These are phyloP conservation scores for Sebastes cheni DNA, from an alignment of 2,797 vertebrate genomes.

Conservation along the genomic window DNA sequence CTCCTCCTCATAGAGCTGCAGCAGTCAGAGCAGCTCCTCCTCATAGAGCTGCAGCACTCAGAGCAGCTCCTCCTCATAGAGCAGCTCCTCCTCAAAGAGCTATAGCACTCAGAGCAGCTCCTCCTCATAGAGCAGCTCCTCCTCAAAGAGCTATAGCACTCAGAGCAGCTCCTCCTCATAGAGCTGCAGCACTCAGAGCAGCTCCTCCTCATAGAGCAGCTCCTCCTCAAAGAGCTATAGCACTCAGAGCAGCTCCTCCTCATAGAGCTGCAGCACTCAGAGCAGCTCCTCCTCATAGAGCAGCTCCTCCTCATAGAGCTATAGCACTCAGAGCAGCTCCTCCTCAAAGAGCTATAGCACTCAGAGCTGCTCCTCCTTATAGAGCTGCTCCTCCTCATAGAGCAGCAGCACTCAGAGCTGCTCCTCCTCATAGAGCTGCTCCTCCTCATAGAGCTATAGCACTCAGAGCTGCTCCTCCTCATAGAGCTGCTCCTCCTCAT, in stretches of 20 bases:
- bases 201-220: not conserved
- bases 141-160: slow-evolving; percentile 34
- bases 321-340: slow-evolving; percentile 24
- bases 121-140: not conserved
- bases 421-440: no score
- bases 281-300: no score
- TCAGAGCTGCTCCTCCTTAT: no score
- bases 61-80: not conserved
- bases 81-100: not conserved
- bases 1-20: no score
- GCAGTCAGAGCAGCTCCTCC: no score
- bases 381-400: not conserved
- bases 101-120: no score
- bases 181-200: not conserved
- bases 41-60: slow-evolving; percentile 41
- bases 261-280: no score
- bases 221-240: slow-evolving; percentile 35
- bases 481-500: slow-evolving; percentile 26
- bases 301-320: slow-evolving; percentile 24
- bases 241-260: slow-evolving; percentile 11
- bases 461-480: not conserved
- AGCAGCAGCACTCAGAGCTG: slow-evolving; percentile 43
- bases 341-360: no score
- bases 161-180: slow-evolving; percentile 4
- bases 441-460: no score